A percentile compares a stretch with the other conserved stretches of the same genome.
phyloP scores from a whole-genome alignment of 2,113 vertebrate species.

The Alosa alosa region DNA sequence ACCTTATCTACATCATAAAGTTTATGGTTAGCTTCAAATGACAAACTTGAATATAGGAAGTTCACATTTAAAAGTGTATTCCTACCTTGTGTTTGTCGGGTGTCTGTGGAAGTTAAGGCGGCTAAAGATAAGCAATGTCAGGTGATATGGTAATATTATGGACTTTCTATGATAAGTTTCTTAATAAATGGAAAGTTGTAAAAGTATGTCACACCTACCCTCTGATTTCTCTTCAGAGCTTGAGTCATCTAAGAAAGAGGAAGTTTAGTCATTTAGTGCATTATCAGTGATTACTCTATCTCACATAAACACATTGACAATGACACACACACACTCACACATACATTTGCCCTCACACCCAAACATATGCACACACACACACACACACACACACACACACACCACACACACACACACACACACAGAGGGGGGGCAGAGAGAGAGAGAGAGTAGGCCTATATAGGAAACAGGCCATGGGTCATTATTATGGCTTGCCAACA shows the following conservation, averaged over 20 bases:
- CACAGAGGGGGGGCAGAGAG: not conserved
- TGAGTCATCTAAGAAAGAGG: not conserved
- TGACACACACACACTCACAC: not conserved
- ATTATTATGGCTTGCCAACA: not conserved
- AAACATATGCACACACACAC: not conserved
- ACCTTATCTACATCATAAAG: no score
- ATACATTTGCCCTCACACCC: not conserved
- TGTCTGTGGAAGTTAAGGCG: not conserved
- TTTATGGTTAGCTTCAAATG: no score
- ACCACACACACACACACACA: not conserved
- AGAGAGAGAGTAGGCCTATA: not conserved
- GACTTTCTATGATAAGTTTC: not conserved
- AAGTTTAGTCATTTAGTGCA: not conserved
- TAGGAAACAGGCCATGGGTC: no score
- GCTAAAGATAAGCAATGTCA: not conserved
- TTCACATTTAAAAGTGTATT: not conserved
- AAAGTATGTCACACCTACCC: not conserved
- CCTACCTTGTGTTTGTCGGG: slow-evolving; percentile 2
- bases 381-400: not conserved
- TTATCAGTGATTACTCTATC: not conserved
- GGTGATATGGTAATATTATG: not conserved
- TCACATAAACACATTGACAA: not conserved
- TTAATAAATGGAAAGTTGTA: not conserved
- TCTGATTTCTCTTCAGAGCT: not conserved
- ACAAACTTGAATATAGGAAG: not conserved